Percentiles rank a stretch among this genome's conserved stretches.
Conservation (phyloP, 2,113 vertebrate genomes). For the Sinosuthora webbiana region DNA sequence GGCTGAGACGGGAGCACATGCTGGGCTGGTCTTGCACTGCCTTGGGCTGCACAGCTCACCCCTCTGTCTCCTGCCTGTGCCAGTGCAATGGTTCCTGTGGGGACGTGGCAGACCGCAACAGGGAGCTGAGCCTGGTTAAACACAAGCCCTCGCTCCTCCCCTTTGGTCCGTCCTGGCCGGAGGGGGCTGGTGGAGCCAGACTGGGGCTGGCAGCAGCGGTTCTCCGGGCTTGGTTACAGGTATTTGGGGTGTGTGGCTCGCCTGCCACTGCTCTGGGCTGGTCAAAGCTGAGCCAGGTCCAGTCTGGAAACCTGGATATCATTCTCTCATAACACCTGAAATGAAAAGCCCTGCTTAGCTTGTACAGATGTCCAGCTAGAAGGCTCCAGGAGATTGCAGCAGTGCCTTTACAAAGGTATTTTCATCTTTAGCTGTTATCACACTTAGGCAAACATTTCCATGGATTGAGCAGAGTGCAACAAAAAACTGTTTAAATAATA, state of each 20-base stretch:
- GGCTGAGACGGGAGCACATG: background rate
- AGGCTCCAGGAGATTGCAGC: background rate
- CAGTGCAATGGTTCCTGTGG: background rate
- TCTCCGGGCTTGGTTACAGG: fast-evolving
- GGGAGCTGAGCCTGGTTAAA: background rate
- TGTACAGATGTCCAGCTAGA: background rate
- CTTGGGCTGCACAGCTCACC: background rate
- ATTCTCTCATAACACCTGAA: fast-evolving
- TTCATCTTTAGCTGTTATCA: background rate
- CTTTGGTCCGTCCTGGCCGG: fast-evolving
- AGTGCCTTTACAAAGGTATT: background rate
- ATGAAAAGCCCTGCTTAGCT: background rate
- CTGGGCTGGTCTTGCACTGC: background rate
- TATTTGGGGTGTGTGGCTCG: fast-evolving
- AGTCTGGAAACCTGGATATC: background rate
- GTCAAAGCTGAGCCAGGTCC: background rate
- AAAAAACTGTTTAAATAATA: background rate
- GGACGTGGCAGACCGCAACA: background rate
- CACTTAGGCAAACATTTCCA: background rate
- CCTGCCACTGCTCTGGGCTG: background rate
- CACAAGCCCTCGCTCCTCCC: background rate
- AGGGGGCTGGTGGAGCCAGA: background rate
- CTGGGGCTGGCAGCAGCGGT: fast-evolving
- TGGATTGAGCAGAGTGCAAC: background rate
- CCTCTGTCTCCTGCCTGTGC: background rate